These are phyloP conservation scores for Proisotoma minuta DNA, from an alignment of 2,888 invertebrate species.

Conservation along the genomic window DNA sequence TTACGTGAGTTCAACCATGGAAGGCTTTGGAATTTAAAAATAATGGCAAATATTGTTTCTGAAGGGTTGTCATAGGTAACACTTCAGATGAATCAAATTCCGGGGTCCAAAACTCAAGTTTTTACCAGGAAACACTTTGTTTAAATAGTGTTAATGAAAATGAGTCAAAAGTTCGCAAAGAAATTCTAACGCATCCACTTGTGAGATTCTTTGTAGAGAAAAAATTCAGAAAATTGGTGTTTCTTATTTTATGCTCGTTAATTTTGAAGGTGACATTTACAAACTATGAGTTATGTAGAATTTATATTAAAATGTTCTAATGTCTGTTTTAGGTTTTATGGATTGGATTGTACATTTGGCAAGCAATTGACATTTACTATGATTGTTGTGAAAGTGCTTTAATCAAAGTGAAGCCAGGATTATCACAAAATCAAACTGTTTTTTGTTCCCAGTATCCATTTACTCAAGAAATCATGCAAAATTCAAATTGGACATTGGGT, in stretches of 20 bases:
- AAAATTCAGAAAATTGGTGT: conserved; percentile 12
- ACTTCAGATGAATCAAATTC: neutral
- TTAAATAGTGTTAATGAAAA: conserved; percentile 18
- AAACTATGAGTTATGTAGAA: neutral
- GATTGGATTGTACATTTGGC: conserved; percentile 18
- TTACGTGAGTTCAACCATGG: conserved; percentile 9
- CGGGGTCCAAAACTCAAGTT: neutral
- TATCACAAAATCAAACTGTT: neutral
- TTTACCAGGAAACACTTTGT: conserved; percentile 6
- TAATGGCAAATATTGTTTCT: neutral
- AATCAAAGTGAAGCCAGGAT: neutral
- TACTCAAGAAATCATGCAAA: neutral
- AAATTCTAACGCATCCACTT: conserved; percentile 16
- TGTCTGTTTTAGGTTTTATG: conserved; percentile 5
- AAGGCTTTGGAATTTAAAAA: neutral
- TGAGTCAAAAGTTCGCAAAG: neutral
- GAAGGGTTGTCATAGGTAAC: neutral
- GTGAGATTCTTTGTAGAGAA: conserved; percentile 12
- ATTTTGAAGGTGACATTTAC: conserved; percentile 1
- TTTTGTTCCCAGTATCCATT: conserved; percentile 15
- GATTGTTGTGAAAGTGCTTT: conserved; percentile 10
- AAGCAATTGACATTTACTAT: conserved; percentile 17
- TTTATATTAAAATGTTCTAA: neutral
- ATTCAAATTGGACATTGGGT: neutral
- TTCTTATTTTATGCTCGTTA: conserved; percentile 8